Evolutionary conservation across 1,140 invertebrate species (phyloP), one percentile per base, ranked within the genome.

Genomic region (Eupristina koningsbergeri): DNA sequence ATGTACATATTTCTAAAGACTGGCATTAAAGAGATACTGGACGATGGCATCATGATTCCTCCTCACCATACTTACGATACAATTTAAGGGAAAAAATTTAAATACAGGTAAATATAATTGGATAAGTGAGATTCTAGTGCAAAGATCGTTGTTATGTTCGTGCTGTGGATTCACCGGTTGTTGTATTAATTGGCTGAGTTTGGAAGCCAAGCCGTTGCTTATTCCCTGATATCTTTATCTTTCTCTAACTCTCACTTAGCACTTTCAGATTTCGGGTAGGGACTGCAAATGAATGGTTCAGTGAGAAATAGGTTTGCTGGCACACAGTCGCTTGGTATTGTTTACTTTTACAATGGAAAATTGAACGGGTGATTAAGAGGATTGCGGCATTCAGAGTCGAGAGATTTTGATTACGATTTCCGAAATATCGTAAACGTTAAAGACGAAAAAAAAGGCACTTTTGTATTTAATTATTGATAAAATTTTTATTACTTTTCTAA

Each of bases 281-380:
- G 34, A 87, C 85, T 73, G 84, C 85, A 50, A 87, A 88, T 87
- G 88, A 87, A 88, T 88, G 86, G 86, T 87, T 86, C 78, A 50
- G 76, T 41, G 78, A 85, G 84, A 83, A 47, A 50, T 50, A 71
- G 74, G 74, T 83, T 71, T 19, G 61, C 22, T 29, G 19, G 2
- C 39, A 41, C 41, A 45, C 71, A 78, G 81, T 76, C 45, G 50
- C n/a, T 2, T n/a, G 69, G 31, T 39, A 64, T 80, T 80, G 74
- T 81, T 75, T 77, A 71, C 63, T 50, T 71, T 67, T 45, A 64
- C 78, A 71, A 76, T 76, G 58, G 77, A 31, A 73, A 76, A 80
- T 76, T 58, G 39, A 67, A 50, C 67, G 34, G 34, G 31, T 67
- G 41, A 75, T 74, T 75, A 69, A 71, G 74, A 83, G 45, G 63